Conservation (phyloP, 1,140 invertebrate species). For the Heliconius eleuchia region DNA sequence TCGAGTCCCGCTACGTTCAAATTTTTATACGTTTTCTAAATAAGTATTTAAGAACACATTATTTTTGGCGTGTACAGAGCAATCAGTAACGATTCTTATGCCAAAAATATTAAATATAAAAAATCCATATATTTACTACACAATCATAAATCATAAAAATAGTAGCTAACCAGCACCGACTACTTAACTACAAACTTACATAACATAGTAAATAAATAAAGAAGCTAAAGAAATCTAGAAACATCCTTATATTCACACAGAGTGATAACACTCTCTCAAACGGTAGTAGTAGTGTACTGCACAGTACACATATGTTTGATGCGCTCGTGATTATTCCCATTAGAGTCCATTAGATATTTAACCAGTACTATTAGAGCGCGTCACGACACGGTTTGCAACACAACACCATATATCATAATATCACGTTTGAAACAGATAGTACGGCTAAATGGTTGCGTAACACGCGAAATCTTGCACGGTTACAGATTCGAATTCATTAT, state of each 20-base stretch:
- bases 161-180: neutral
- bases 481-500: slow-evolving; percentile 20
- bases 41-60: too few species aligned
- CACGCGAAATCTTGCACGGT: slow-evolving; percentile 31
- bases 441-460: slow-evolving; percentile 46
- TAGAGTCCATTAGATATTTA: slow-evolving; percentile 77
- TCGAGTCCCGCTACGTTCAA: too few species aligned
- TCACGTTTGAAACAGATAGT: slow-evolving; percentile 51
- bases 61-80: too few species aligned
- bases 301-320: slow-evolving; percentile 56
- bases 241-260: slow-evolving; percentile 26
- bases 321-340: slow-evolving; percentile 73
- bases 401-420: slow-evolving; percentile 70
- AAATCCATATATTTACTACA: too few species aligned
- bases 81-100: too few species aligned
- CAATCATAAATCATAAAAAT: neutral
- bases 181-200: neutral
- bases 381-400: slow-evolving; percentile 58
- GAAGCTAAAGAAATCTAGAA: neutral
- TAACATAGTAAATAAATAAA: neutral
- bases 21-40: too few species aligned
- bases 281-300: slow-evolving; percentile 27
- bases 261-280: slow-evolving; percentile 66
- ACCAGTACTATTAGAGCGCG: slow-evolving; percentile 74
- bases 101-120: too few species aligned